Evolutionary conservation across 2,113 vertebrate genomes (phyloP).

Genomic region (Trogon melanurus): DNA sequence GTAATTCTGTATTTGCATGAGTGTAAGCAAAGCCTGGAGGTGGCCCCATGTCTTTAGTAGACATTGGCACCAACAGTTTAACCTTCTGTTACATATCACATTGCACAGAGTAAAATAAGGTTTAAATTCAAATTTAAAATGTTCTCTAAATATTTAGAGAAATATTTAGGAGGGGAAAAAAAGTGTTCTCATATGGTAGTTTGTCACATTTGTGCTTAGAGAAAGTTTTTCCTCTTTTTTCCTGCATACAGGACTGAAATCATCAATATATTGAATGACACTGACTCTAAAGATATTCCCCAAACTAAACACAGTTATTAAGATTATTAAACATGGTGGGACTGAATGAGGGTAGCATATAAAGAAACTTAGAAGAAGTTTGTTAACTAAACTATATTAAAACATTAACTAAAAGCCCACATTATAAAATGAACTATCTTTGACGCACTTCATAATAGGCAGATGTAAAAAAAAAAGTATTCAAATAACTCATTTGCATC

Average conservation of each 20-base stretch:
- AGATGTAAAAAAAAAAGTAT: constrained; percentile 12
- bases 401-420: background rate
- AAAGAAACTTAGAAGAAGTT: background rate
- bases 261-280: background rate
- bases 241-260: background rate
- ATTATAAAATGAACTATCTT: background rate
- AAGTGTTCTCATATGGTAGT: background rate
- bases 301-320: background rate
- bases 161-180: background rate
- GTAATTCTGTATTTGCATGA: background rate
- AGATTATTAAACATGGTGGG: background rate
- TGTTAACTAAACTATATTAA: constrained; percentile 16
- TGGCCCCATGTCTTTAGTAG: background rate
- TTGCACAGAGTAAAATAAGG: background rate
- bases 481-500: constrained; percentile 40
- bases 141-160: background rate
- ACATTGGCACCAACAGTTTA: background rate
- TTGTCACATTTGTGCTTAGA: background rate
- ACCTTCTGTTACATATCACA: background rate
- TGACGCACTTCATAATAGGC: background rate
- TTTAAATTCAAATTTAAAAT: constrained; percentile 7
- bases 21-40: background rate
- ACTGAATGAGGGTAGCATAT: background rate
- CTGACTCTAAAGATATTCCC: background rate
- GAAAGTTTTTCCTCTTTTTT: background rate